These are phyloP conservation scores for Panzeria rudis DNA, from an alignment of 2,888 invertebrate genomes.

Conservation along the genomic window DNA sequence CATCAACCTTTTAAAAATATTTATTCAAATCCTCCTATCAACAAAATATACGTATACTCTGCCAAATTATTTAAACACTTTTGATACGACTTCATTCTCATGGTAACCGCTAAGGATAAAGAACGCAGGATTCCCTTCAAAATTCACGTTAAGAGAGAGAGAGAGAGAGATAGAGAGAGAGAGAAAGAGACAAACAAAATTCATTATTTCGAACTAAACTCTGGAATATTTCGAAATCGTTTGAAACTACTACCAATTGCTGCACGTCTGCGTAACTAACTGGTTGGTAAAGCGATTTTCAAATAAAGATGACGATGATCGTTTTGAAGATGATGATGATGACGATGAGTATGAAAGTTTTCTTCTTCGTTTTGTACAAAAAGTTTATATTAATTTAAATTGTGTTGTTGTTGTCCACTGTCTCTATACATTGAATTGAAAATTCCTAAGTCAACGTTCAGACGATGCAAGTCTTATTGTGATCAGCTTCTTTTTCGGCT, in stretches of 20 bases:
- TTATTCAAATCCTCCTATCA: background rate
- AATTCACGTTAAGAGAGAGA: background rate
- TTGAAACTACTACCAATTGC: background rate
- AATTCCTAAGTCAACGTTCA: too few species aligned
- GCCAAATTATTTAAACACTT: slow-evolving; percentile 16
- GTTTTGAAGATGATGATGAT: slow-evolving; percentile 43
- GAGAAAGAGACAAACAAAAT: background rate
- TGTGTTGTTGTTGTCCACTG: slow-evolving; percentile 53
- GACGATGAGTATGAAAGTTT: slow-evolving; percentile 68
- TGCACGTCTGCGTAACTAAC: background rate
- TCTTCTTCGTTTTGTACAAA: slow-evolving; percentile 53
- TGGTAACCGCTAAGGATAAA: slow-evolving; percentile 12
- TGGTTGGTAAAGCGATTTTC: slow-evolving; percentile 9
- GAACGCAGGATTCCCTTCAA: background rate
- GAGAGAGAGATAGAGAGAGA: background rate
- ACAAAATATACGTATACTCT: background rate
- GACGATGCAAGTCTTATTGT: too few species aligned
- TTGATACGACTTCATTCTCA: slow-evolving; percentile 42
- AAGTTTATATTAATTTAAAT: slow-evolving; percentile 34
- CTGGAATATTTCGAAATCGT: slow-evolving; percentile 27
- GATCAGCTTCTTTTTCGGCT: too few species aligned
- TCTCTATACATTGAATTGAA: slow-evolving; percentile 47
- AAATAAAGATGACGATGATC: slow-evolving; percentile 45
- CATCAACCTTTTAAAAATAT: slow-evolving; percentile 13
- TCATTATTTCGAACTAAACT: background rate